Evolutionary conservation across 1,140 invertebrate species (phyloP).

Genomic region (Idris sp.): DNA sequence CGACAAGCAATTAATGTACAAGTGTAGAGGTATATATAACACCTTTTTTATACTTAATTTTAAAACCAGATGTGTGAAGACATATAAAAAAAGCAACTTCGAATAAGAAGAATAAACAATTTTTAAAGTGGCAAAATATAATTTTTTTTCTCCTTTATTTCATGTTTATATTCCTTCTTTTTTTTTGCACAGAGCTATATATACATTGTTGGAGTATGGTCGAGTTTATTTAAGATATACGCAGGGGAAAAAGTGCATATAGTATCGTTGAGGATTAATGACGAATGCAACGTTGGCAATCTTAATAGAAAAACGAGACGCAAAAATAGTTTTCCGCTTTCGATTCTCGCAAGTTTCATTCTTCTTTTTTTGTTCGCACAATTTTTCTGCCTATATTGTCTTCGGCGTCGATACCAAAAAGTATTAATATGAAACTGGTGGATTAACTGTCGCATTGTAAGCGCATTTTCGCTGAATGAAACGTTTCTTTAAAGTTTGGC

Average conservation of each 20-base stretch:
- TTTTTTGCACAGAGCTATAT: slow-evolving; percentile 20
- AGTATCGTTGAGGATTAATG: slow-evolving; percentile 41
- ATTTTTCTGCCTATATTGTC: slow-evolving; percentile 28
- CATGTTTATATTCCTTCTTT: slow-evolving; percentile 13
- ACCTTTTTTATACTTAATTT: too few relatives aligned
- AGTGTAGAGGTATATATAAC: too few relatives aligned
- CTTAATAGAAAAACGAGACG: slow-evolving; percentile 31
- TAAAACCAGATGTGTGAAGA: too few relatives aligned
- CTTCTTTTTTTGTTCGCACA: background rate
- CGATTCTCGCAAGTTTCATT: slow-evolving; percentile 2
- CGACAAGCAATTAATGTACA: too few relatives aligned
- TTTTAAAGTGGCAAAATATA: too few relatives aligned
- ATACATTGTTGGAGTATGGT: slow-evolving; percentile 18
- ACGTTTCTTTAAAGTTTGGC: slow-evolving; percentile 17
- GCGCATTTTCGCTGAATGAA: slow-evolving; percentile 26
- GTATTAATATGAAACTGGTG: slow-evolving; percentile 32
- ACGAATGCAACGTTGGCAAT: slow-evolving; percentile 33
- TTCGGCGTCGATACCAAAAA: slow-evolving; percentile 29
- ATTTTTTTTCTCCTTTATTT: too few relatives aligned
- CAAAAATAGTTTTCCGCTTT: slow-evolving; percentile 15
- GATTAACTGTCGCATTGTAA: slow-evolving; percentile 14
- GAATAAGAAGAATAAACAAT: too few relatives aligned
- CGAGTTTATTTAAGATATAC: slow-evolving; percentile 45
- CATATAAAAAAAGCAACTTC: too few relatives aligned
- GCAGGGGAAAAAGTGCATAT: slow-evolving; percentile 21